Base-by-base conservation (phyloP, 92 coral and sea anemone species). In the Paramuricea clavata region DNA sequence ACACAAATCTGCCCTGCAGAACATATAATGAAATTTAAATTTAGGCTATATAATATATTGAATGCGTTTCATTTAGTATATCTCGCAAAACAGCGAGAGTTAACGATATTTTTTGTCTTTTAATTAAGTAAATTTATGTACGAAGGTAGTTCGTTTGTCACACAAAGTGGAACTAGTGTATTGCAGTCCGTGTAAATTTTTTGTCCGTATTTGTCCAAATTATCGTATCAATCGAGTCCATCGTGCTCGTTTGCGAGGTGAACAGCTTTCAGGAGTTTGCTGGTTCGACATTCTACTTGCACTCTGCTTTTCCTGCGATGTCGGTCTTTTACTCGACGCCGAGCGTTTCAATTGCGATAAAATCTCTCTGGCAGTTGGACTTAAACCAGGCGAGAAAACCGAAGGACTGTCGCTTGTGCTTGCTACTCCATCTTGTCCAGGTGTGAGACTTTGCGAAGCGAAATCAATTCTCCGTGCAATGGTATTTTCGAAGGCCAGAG, bases 291-390 rank as follows among this genome's bases (percentile, higher is more conserved):
- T 47, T 15, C 33, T 60, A 15, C 68, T 60, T 23, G 68, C 31
- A 22, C 32, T 22, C 21, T 15, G 31, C 33, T 60, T 60, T 23
- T 60, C 68, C 6, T 5, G 9, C 23, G 68, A 60, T n/a, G n/a
- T n/a, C 12, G 68, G 13, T 27, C 49, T 30, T 31, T 17, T 34
- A 34, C n/a, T n/a, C n/a, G n/a, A n/a, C 5, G 49, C 32, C 17
- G 44, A 17, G 76, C 76, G 43, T 12, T 34, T 39, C 5, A 33
- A 47, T 33, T 33, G 76, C 0, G 43, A 69, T 28, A 69, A 34
- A 69, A 69, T 69, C 17, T 47, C 76, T 12, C 76, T 69, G 6
- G 49, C 76, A 33, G 76, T 22, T 69, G 68, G 68, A 7, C 68
- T 60, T 11, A 60, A 27, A 60, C 68, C 68, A 60, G 68, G 68